A percentile compares a stretch with the other conserved stretches of the same genome.
phyloP scores from a whole-genome alignment of 2,113 vertebrate species.

The Nycticryphes semicollaris region DNA sequence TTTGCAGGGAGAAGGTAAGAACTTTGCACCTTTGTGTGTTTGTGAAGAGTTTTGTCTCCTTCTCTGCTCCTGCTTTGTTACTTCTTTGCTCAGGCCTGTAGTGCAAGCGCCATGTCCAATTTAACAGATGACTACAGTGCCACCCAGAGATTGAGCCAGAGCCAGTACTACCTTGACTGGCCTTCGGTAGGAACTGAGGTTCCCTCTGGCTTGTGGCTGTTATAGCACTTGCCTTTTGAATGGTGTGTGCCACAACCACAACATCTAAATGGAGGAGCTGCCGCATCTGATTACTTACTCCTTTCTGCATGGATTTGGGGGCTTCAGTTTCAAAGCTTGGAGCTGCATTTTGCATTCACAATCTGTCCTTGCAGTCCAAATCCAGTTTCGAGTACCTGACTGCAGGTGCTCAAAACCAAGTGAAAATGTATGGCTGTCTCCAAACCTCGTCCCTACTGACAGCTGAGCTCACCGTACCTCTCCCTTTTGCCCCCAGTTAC shows the following conservation, averaged over 20 bases:
- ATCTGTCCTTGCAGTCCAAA: not conserved
- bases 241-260: not conserved
- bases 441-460: not conserved
- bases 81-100: not conserved
- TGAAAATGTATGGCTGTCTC: not conserved
- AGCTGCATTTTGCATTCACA: not conserved
- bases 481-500: not conserved
- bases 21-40: not conserved
- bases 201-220: not conserved
- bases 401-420: not conserved
- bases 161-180: not conserved
- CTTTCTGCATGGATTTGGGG: rapidly evolving
- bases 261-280: not conserved
- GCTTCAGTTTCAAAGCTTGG: not conserved
- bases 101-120: not conserved
- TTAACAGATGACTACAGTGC: not conserved
- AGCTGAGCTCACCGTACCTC: not conserved
- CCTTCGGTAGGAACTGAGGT: not conserved
- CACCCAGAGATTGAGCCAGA: not conserved
- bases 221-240: not conserved
- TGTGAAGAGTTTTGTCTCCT: not conserved
- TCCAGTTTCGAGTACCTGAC: not conserved
- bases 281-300: not conserved
- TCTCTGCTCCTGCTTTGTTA: not conserved
- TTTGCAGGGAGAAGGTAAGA: not conserved